phyloP scores from a whole-genome alignment of 1,140 invertebrate genomes.

The Cherax quadricarinatus region DNA sequence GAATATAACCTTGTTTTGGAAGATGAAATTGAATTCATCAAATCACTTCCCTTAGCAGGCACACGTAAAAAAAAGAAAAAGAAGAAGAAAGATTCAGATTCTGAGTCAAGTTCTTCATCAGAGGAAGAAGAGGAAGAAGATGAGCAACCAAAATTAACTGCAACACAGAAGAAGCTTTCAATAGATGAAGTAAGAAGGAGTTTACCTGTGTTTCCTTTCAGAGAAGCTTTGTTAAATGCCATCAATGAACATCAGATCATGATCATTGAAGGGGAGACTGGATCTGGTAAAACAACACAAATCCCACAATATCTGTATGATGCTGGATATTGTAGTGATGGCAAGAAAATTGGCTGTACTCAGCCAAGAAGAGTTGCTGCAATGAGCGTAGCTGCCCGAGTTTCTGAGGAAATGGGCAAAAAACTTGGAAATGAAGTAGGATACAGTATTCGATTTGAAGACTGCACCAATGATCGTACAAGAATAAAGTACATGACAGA shows the following conservation, averaged over 20 bases:
- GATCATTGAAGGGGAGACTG: slow-evolving; percentile 95
- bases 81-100: slow-evolving; percentile 59
- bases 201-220: slow-evolving; percentile 96
- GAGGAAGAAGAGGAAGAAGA: slow-evolving; percentile 75
- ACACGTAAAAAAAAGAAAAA: slow-evolving; percentile 76
- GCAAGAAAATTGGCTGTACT: slow-evolving; percentile 88
- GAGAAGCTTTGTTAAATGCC: slow-evolving; percentile 83
- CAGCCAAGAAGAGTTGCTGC: slow-evolving; percentile 88
- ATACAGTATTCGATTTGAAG: slow-evolving; percentile 88
- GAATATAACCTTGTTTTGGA: slow-evolving; percentile 96
- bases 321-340: slow-evolving; percentile 88
- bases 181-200: slow-evolving; percentile 96
- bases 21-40: slow-evolving; percentile 98
- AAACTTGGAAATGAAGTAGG: slow-evolving; percentile 85
- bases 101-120: slow-evolving; percentile 37
- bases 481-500: slow-evolving; percentile 99
- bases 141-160: slow-evolving; percentile 80
- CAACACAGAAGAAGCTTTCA: slow-evolving; percentile 86
- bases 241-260: slow-evolving; percentile 80
- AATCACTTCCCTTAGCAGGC: slow-evolving; percentile 94
- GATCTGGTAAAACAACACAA: slow-evolving; percentile 99
- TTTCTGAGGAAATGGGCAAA: slow-evolving; percentile 84
- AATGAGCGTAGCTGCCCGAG: slow-evolving; percentile 86
- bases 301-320: slow-evolving; percentile 98
- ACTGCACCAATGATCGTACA: slow-evolving; percentile 86